Evolutionary conservation across 2,888 invertebrate genomes (phyloP).

Genomic region (Onchidella celtica): DNA sequence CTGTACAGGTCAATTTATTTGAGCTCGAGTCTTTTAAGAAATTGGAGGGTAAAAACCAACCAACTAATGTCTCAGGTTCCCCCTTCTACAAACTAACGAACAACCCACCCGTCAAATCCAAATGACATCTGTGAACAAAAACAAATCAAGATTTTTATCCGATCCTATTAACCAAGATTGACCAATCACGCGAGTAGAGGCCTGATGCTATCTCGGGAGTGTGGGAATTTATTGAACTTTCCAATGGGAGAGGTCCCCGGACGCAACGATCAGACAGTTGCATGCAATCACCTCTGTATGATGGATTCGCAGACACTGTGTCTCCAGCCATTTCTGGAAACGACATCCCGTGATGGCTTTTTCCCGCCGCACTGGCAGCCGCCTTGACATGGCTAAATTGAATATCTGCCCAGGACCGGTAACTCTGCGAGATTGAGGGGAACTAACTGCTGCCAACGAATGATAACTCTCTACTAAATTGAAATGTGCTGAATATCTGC

Average conservation of each 20-base stretch:
- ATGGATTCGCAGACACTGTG: conserved; percentile 35
- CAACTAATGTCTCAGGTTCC: too few species aligned
- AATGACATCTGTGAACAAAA: not conserved
- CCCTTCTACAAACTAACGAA: too few species aligned
- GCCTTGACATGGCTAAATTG: conserved; percentile 39
- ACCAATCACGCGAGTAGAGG: conserved; percentile 33
- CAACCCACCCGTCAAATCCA: not conserved
- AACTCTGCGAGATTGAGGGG: conserved; percentile 20
- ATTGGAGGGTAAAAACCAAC: not conserved
- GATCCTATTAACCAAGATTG: conserved; percentile 29
- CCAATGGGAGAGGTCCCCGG: not conserved
- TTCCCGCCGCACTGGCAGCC: conserved; percentile 34
- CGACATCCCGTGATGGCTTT: conserved; percentile 40
- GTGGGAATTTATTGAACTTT: conserved; percentile 42
- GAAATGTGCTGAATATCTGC: conserved; percentile 7
- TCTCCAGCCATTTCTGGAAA: conserved; percentile 43
- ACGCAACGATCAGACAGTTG: conserved; percentile 3
- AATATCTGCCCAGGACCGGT: conserved; percentile 29
- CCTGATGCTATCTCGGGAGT: conserved; percentile 23
- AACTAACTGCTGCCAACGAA: conserved; percentile 21
- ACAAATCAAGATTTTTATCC: conserved; percentile 31
- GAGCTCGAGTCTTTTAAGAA: too few species aligned
- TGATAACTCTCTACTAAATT: conserved; percentile 42
- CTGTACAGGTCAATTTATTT: too few species aligned
- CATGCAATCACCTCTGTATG: conserved; percentile 42